Evolutionary conservation across 2,113 vertebrate genomes (phyloP), one percentile per base, ranked within the genome.

Genomic region (Heliornis fulica): DNA sequence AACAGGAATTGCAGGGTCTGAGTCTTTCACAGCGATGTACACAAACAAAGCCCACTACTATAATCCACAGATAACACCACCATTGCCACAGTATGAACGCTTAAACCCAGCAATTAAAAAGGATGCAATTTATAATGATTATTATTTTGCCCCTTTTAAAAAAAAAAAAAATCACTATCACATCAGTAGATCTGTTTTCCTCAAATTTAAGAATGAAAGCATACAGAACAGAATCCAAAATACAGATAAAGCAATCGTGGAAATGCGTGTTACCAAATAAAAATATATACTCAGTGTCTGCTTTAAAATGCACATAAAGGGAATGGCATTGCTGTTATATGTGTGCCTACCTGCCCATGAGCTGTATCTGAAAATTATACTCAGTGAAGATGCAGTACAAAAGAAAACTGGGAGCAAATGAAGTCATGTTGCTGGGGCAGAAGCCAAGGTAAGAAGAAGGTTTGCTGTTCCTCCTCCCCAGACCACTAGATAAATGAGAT

Each of bases 401-500:
- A 92, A 94, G 66, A 89, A 53, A 87, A 56, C 25, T 75, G 57
- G 23, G 61, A 96, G 48, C 68, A 75, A 94, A 90, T 86, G 76
- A 90, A 95, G 50, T 74, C 81, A 14, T 90, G 87, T 95, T 89
- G 54, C 86, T 84, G 50, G 85, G 82, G 70, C 61, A 89, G 93
- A 78, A 94, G 57, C 38, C 64, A 94, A 32, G 34, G 66, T 26
- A 94, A 90, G 83, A 57, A 68, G 97, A 95, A 87, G 63, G 5
- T 76, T 93, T 87, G n/a, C 57, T 79, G 21, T 83, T 95, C 77
- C 41, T 97, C 76, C 76, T 95, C 72, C 46, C 40, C 87, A 92
- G 94, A 94, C 65, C 79, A 63, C 60, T 8, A 96, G 87, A 96
- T 94, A 84, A 97, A 97, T 80, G 57, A 93, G 59, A 19, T 74